Evolutionary conservation across 2,797 vertebrate species (phyloP).

Genomic region (Arrhamphus sclerolepis): DNA sequence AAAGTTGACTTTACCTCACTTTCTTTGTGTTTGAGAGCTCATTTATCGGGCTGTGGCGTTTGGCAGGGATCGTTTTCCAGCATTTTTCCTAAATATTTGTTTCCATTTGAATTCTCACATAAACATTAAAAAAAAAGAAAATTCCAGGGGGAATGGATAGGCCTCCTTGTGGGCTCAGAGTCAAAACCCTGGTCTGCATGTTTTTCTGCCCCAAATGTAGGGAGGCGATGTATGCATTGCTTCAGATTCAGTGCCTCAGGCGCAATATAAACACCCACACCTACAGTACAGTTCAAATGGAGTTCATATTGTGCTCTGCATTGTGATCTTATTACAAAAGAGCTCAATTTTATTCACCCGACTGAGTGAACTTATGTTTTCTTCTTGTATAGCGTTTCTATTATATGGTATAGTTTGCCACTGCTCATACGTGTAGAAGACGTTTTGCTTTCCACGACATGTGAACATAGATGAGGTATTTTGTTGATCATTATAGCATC

Average conservation of each 20-base stretch:
- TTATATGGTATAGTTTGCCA: background rate
- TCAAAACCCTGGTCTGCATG: conserved; percentile 28
- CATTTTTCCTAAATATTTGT: conserved; percentile 19
- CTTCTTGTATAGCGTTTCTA: background rate
- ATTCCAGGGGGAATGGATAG: conserved; percentile 5
- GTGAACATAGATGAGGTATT: too few relatives aligned
- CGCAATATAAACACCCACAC: conserved; percentile 22
- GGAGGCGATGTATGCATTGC: conserved; percentile 15
- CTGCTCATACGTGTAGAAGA: background rate
- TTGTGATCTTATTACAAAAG: conserved; percentile 14
- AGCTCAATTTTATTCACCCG: background rate
- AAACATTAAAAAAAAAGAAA: conserved; percentile 38
- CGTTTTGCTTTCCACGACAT: too few relatives aligned
- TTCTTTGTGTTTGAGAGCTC: background rate
- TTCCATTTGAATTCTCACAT: conserved; percentile 35
- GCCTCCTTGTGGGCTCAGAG: conserved; percentile 18
- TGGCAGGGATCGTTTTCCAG: conserved; percentile 6
- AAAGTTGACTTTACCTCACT: conserved; percentile 2
- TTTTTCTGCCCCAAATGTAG: conserved; percentile 15
- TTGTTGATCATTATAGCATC: too few relatives aligned
- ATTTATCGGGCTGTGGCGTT: conserved; percentile 3
- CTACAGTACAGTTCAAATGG: conserved; percentile 54
- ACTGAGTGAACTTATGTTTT: background rate
- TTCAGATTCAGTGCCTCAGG: conserved; percentile 26
- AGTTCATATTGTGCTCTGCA: conserved; percentile 35